Percentiles rank a stretch among this genome's conserved stretches.
Evolutionary conservation across 2,888 invertebrate genomes (phyloP).

Genomic region (Spodoptera littoralis): DNA sequence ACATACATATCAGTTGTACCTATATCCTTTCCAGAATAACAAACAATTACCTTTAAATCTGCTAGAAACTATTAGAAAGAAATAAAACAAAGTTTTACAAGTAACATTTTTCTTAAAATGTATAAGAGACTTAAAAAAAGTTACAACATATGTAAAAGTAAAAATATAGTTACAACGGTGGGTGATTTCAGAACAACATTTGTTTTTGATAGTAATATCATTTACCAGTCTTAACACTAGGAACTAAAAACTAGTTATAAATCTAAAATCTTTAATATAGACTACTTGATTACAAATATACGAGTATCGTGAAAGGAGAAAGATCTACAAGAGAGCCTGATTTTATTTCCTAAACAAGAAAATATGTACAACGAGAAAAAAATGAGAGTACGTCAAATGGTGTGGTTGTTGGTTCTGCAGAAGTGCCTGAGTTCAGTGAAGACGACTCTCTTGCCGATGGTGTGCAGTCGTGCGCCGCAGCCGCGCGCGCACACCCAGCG

Average conservation of each 20-base stretch:
- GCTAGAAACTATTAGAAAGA: conserved; percentile 23
- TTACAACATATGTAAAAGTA: background rate
- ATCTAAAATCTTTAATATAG: conserved; percentile 1
- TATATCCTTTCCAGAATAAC: conserved; percentile 14
- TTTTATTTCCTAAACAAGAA: background rate
- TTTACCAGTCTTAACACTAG: too few relatives aligned
- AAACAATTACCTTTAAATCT: conserved; percentile 51
- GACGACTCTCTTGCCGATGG: conserved; percentile 78
- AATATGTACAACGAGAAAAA: background rate
- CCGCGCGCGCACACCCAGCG: conserved; percentile 83
- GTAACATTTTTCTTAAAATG: conserved; percentile 11
- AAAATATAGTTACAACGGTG: conserved; percentile 29
- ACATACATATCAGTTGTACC: conserved; percentile 8
- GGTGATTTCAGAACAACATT: conserved; percentile 30
- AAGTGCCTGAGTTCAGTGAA: conserved; percentile 77
- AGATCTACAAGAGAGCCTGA: conserved; percentile 10
- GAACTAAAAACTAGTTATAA: background rate
- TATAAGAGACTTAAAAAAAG: conserved; percentile 9
- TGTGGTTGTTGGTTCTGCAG: conserved; percentile 69
- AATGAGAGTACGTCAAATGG: conserved; percentile 63
- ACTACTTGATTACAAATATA: conserved; percentile 2
- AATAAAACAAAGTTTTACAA: conserved; percentile 30
- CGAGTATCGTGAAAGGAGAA: background rate
- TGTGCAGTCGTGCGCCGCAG: conserved; percentile 83
- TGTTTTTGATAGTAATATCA: background rate